These are phyloP conservation scores for Pyxicephalus adspersus DNA, from an alignment of 2,113 vertebrate species.

Conservation along the genomic window DNA sequence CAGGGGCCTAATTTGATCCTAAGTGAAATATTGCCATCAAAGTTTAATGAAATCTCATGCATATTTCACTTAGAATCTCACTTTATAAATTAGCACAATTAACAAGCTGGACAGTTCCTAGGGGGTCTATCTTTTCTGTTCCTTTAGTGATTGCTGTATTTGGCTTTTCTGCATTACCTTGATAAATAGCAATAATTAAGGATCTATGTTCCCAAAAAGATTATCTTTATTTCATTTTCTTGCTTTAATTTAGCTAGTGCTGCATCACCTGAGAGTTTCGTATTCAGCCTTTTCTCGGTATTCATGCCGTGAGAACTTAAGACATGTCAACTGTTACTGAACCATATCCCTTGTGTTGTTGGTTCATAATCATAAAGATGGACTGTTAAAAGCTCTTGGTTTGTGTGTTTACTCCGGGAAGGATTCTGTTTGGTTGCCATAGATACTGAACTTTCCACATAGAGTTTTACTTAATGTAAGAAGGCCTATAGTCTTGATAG, in stretches of 20 bases:
- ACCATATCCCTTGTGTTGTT: not conserved
- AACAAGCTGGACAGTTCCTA: conserved; percentile 52
- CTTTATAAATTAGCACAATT: conserved; percentile 55
- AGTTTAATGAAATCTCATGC: conserved; percentile 56
- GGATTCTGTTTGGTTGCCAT: no score
- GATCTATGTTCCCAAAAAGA: conserved; percentile 10
- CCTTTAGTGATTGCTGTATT: conserved; percentile 2
- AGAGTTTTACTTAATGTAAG: no score
- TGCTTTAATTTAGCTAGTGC: conserved; percentile 7
- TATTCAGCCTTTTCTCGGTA: not conserved
- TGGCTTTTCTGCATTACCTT: conserved; percentile 40
- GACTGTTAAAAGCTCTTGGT: no score
- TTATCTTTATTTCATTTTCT: not conserved
- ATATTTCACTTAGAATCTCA: conserved; percentile 54
- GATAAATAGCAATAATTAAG: conserved; percentile 51
- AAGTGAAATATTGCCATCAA: conserved; percentile 56
- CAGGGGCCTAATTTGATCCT: conserved; percentile 56
- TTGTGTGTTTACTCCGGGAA: no score
- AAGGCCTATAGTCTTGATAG: no score
- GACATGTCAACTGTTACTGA: not conserved
- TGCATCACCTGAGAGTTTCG: conserved; percentile 6
- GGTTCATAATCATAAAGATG: no score
- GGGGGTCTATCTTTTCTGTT: conserved; percentile 36
- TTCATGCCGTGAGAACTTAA: not conserved
- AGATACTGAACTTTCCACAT: no score